Conservation (phyloP, 2,113 vertebrate genomes). For the Istiophorus platypterus region DNA sequence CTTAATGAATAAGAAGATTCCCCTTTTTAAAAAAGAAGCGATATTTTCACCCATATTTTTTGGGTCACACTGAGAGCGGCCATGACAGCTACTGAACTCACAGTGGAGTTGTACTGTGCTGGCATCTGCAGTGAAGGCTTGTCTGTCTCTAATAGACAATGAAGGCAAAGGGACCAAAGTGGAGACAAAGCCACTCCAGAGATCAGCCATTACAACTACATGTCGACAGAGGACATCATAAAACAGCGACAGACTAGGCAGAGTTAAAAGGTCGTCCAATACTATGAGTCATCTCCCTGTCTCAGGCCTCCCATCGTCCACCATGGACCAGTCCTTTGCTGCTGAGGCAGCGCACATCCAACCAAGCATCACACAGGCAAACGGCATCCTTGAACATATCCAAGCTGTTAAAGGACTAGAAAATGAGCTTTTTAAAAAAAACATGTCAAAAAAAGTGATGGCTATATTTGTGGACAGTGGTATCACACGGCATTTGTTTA, state of each 20-base stretch:
- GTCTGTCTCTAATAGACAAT: constrained; percentile 70
- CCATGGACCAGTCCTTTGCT: constrained; percentile 69
- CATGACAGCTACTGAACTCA: constrained; percentile 67
- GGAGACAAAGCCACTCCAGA: constrained; percentile 68
- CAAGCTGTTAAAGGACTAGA: constrained; percentile 56
- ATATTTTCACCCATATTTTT: constrained; percentile 98
- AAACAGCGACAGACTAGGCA: constrained; percentile 77
- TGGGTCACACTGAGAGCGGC: constrained; percentile 88
- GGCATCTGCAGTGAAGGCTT: constrained; percentile 58
- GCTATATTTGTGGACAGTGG: constrained; percentile 92
- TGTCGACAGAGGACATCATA: constrained; percentile 59
- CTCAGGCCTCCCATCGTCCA: constrained; percentile 88
- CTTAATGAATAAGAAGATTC: constrained; percentile 88
- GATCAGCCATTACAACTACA: constrained; percentile 58
- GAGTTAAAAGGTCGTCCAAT: constrained; percentile 72
- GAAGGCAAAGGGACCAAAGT: constrained; percentile 77
- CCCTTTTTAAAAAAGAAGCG: constrained; percentile 92
- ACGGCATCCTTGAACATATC: constrained; percentile 81
- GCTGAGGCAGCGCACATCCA: constrained; percentile 71
- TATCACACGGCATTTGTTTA: constrained; percentile 92
- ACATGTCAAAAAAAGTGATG: constrained; percentile 83
- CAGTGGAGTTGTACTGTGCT: constrained; percentile 56
- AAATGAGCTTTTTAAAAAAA: constrained; percentile 72
- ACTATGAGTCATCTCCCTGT: constrained; percentile 88
- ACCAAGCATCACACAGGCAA: constrained; percentile 87